Base-by-base conservation (phyloP, 2,797 vertebrate species). In the Hydrolagus colliei region DNA sequence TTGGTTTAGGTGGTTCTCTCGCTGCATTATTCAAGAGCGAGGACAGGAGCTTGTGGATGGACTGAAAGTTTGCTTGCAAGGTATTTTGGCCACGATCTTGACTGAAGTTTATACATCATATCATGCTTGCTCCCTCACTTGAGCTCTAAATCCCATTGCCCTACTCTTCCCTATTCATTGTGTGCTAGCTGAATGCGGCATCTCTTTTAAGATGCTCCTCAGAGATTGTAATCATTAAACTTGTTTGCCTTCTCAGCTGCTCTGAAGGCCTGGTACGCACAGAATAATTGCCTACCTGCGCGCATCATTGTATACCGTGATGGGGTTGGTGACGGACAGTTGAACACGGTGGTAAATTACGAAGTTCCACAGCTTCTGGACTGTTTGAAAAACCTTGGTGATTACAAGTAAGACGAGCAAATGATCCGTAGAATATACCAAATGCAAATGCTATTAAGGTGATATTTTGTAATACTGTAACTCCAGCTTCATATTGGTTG, bases 41-140 rank as follows among this genome's bases (percentile, higher is more conserved):
- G 96, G 95, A 35, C 97, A 99, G 86, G 98, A 99, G 89, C 94
- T 99, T 86, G 97, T 99, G 86, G 97, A 98, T 9, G 96, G 95
- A 9, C 94, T 99, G 86, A 98, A 97, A 90, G 93, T 91, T 88
- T 95, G 96, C 13, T 89, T 99, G 86, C 93, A 91, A 90, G 94
- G 97, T 93, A 90, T 91, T 90, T 88, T 74, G 10, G 41, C 41
- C 6, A 6, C 2, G 1, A 52, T 52, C 41, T 27, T 52, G 41
- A 52, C 41, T 52, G 41, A 52, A 52, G 41, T 52, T 6, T 52
- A 52, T 52, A 52, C 2, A 6, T 3, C 41, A 52, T 52, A 52
- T 52, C 41, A 6, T 52, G 41, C 3, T 52, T 6, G 6, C 41
- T 52, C 41, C 41, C 41, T 52, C 41, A 52, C 41, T 52, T 52